Conservation (phyloP, 1,140 invertebrate species). For the Muscidifurax raptorellus region DNA sequence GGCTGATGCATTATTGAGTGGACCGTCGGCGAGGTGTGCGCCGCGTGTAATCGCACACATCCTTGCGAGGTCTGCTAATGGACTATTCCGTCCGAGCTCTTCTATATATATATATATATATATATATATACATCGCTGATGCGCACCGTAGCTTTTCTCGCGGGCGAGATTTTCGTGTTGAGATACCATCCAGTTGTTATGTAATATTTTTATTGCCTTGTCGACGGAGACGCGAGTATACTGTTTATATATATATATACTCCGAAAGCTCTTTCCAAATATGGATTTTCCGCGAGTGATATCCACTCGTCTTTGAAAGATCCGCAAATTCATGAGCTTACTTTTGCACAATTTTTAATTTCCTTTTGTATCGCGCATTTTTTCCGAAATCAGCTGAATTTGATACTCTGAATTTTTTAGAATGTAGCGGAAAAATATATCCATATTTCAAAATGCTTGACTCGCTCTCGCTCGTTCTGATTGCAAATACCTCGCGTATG, state of each 20-base stretch:
- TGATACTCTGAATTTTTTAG: constrained; percentile 2
- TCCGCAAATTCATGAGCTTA: background rate
- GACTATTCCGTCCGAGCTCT: constrained; percentile 59
- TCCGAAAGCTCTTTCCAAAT: constrained; percentile 6
- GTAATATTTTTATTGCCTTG: constrained; percentile 67
- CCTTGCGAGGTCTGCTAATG: constrained; percentile 66
- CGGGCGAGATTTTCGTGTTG: constrained; percentile 22
- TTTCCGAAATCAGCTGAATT: background rate
- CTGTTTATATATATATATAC: no score
- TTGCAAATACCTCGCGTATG: constrained; percentile 38
- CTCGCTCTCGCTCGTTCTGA: constrained; percentile 15
- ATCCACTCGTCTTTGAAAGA: background rate
- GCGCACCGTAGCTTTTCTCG: background rate
- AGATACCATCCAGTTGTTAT: constrained; percentile 53
- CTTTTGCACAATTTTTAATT: background rate
- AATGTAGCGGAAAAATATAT: background rate
- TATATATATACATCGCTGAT: no score
- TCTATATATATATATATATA: no score
- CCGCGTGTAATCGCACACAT: constrained; percentile 66
- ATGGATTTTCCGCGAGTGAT: constrained; percentile 15
- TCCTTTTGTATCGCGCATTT: background rate
- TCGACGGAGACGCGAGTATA: constrained; percentile 17
- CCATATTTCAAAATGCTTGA: background rate
- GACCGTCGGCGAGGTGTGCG: constrained; percentile 41
- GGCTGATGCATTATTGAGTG: constrained; percentile 71